Conservation (phyloP, 2,113 vertebrate genomes). For the Heteronetta atricapilla region DNA sequence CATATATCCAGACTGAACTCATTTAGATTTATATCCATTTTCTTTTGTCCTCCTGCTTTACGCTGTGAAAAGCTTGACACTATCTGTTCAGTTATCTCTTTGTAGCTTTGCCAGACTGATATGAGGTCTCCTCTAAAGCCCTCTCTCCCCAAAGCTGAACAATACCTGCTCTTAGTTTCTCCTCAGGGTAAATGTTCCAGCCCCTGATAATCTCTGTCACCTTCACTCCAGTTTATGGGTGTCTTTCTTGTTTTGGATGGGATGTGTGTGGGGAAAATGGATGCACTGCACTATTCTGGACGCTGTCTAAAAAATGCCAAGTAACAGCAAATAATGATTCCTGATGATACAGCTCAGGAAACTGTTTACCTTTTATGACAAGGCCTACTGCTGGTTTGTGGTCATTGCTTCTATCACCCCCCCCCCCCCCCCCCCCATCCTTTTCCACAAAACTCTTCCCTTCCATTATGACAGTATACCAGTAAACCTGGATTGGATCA, state of each 20-base stretch:
- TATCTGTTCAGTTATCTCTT: background rate
- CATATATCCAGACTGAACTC: background rate
- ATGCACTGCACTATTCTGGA: background rate
- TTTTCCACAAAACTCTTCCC: background rate
- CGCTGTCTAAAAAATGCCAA: background rate
- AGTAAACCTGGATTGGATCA: background rate
- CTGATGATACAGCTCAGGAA: background rate
- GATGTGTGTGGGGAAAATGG: background rate
- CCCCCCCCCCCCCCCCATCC: background rate
- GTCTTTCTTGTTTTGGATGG: background rate
- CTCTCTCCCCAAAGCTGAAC: background rate
- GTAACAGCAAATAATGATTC: background rate
- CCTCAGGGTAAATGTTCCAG: background rate
- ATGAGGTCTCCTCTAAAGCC: background rate
- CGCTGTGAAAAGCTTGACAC: background rate
- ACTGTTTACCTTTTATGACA: background rate
- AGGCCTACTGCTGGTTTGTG: background rate
- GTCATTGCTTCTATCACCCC: background rate
- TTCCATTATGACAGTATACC: background rate
- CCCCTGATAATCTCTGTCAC: background rate
- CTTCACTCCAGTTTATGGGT: background rate
- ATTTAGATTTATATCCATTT: background rate
- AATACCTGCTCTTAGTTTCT: background rate
- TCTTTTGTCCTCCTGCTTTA: background rate
- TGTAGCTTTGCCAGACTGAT: background rate